Conservation (phyloP, 2,113 vertebrate genomes). For the Rafetus swinhoei region DNA sequence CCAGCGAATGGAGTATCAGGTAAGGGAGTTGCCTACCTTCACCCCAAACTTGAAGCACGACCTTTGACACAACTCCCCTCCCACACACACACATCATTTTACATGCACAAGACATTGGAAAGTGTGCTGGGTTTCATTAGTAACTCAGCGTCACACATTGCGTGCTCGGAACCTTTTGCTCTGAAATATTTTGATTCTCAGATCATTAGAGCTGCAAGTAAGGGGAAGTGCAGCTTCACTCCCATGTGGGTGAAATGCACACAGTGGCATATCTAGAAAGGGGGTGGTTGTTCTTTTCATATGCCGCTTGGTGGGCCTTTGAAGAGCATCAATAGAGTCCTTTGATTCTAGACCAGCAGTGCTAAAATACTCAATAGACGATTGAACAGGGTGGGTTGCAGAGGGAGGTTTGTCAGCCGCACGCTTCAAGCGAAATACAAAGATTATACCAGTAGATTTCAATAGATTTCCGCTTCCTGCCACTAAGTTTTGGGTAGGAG, state of each 20-base stretch:
- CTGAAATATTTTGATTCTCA: slow-evolving; percentile 47
- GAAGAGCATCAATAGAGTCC: slow-evolving; percentile 40
- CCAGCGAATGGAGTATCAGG: background rate
- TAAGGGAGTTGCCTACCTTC: background rate
- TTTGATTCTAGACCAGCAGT: slow-evolving; percentile 40
- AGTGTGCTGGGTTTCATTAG: slow-evolving; percentile 27
- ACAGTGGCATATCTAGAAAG: background rate
- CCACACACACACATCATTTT: background rate
- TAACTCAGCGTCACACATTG: slow-evolving; percentile 9
- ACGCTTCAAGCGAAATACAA: slow-evolving; percentile 46
- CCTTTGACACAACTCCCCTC: background rate
- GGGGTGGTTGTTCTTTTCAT: slow-evolving; percentile 16
- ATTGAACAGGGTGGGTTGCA: slow-evolving; percentile 24
- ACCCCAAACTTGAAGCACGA: background rate
- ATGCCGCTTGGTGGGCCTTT: slow-evolving; percentile 10
- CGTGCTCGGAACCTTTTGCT: slow-evolving; percentile 30
- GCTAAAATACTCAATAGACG: slow-evolving; percentile 51
- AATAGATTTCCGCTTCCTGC: slow-evolving; percentile 57
- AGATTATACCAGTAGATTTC: slow-evolving; percentile 39
- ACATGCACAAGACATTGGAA: background rate
- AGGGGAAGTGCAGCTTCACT: background rate
- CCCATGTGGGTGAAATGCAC: background rate
- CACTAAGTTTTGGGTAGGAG: background rate
- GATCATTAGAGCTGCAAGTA: background rate
- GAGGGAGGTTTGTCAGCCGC: slow-evolving; percentile 21